Percentiles rank a stretch among this genome's conserved stretches.
Conservation (phyloP, 2,888 invertebrate genomes). For the Aspidiotus rigidus region DNA sequence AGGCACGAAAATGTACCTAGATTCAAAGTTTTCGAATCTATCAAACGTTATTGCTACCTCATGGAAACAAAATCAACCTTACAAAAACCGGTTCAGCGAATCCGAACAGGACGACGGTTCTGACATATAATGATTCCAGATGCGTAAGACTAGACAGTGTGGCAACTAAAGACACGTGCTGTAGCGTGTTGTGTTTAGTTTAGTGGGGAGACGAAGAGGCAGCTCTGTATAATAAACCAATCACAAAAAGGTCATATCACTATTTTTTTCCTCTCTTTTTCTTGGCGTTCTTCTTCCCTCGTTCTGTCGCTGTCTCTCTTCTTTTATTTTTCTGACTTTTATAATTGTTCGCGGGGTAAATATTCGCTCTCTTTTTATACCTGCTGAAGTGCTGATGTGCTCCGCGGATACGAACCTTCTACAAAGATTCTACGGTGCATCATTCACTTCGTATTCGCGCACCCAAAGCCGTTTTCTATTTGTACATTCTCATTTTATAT, state of each 20-base stretch:
- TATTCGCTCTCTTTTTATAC: slow-evolving; percentile 27
- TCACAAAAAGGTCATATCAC: slow-evolving; percentile 32
- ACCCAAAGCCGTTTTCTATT: too few species aligned
- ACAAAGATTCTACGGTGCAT: too few species aligned
- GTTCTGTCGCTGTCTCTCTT: slow-evolving; percentile 5
- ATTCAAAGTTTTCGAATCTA: neutral
- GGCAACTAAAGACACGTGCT: slow-evolving; percentile 33
- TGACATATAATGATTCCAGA: slow-evolving; percentile 31
- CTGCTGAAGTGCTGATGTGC: neutral
- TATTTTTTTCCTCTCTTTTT: slow-evolving; percentile 7
- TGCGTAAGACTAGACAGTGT: slow-evolving; percentile 32
- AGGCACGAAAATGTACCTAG: neutral
- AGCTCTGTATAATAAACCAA: slow-evolving; percentile 10
- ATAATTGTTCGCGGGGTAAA: slow-evolving; percentile 8
- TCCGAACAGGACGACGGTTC: slow-evolving; percentile 33
- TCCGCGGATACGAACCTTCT: too few species aligned
- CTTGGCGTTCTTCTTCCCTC: neutral
- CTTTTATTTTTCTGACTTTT: slow-evolving; percentile 24
- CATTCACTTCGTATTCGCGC: too few species aligned
- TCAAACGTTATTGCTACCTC: neutral
- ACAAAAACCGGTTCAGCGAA: slow-evolving; percentile 29
- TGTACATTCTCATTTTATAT: too few species aligned
- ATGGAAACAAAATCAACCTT: neutral
- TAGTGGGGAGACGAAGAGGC: slow-evolving; percentile 17
- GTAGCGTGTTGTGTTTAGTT: slow-evolving; percentile 14